Base-by-base conservation (phyloP, 2,113 vertebrate species). In the Apaloderma vittatum region DNA sequence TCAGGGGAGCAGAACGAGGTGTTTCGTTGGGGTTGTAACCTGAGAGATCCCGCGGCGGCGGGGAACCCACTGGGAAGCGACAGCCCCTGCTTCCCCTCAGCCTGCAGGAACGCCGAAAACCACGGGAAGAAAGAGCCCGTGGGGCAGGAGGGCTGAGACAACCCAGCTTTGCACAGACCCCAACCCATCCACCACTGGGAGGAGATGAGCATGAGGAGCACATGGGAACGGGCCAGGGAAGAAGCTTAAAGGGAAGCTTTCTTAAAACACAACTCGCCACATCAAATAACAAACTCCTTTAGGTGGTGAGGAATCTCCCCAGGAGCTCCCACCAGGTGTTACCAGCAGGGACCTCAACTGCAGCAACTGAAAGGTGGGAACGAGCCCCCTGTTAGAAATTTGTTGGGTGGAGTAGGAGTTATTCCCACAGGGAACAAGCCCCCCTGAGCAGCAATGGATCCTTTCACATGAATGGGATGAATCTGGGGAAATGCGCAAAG, bases 11-110 rank as follows among this genome's bases (percentile, higher is more conserved):
- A 96, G 92, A 96, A 95, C 62, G 58, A 30, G 59, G 75, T 0
- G 96, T 88, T 97, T 91, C 88, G 70, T 68, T 82, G 93, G 97
- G 96, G 94, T 37, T 95, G 98, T 97, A 97, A 98, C 95, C 91
- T 62, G 93, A 98, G 97, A 96, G 94, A 46, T 7, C 30, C 94
- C 2, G 4, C 93, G 37, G 52, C 93, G 95, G 82, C 71, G 84
- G 97, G 98, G 98, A 98, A 96, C 82, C 32, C 66, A 12, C 40
- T 12, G 40, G 40, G 40, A 40, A 40, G n/a, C 27, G 1, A 0
- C 2, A 7, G 9, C 17, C n/a, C 26, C 84, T 14, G 20, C 4
- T 26, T 5, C 17, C 72, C 81, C 61, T 32, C 36, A 45, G 57
- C 40, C 54, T 19, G 68, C 6, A 4, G 63, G 32, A 95, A 97